Evolutionary conservation across 2,797 vertebrate species (phyloP), one percentile per base, ranked within the genome.

Genomic region (Eutrigla gurnardus): DNA sequence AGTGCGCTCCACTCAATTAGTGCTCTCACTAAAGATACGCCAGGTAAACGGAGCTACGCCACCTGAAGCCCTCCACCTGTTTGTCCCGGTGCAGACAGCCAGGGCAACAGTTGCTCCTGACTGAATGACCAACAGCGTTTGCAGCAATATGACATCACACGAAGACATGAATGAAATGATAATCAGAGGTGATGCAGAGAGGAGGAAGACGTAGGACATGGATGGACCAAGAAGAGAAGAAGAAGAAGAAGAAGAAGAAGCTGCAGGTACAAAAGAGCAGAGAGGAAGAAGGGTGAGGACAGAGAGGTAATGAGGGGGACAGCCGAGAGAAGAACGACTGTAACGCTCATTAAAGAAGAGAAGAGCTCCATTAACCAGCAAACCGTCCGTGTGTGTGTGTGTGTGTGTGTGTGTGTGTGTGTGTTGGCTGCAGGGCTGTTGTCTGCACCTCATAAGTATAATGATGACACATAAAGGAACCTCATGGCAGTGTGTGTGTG

Each of bases 351-450:
- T 92, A 91, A 93, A 91, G 88, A 91, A 86, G 82, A 91, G 91
- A 82, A 87, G 81, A 88, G 93, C 92, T 89, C 89, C 90, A 93
- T 92, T 93, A 91, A 91, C 85, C 91, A 92, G 87, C 86, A 91
- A 93, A 91, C 89, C 53, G 84, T 79, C 87, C 82, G 73, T 89
- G 66, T 80, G 74, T 77, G 79, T 55, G 78, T 62, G 61, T 36
- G 69, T 50, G 50, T 18, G 71, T 17, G 53, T 54, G 36, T 66
- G 65, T 65, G 46, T 50, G 50, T 50, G 60, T 54, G 57, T 40
- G 54, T 36, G 49, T 49, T 82, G 76, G 75, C 87, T 88, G 71
- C 62, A 70, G 86, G 89, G 78, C 81, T 83, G 86, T 81, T 89
- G 84, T 87, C 81, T 86, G 84, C 88, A 85, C 70, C 82, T 90